Conservation (phyloP, 2,113 vertebrate species). For the Donacobius atricapilla region DNA sequence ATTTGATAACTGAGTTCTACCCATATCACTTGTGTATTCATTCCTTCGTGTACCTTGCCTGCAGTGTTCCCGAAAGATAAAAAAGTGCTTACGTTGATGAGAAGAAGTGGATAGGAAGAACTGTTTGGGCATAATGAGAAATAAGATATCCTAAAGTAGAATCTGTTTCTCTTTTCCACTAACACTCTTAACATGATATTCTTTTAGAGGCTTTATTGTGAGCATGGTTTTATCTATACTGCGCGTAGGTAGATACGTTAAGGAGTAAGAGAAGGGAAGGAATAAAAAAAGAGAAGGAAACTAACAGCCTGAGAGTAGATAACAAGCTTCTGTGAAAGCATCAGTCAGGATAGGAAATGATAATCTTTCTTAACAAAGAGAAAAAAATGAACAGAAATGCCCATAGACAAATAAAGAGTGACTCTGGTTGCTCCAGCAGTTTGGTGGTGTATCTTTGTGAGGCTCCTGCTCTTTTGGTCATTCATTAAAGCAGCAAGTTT, state of each 20-base stretch:
- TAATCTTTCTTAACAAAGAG: not conserved
- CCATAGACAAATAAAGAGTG: not conserved
- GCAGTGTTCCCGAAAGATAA: constrained; percentile 35
- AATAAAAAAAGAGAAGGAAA: not conserved
- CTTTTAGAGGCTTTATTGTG: not conserved
- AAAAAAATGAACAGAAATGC: not conserved
- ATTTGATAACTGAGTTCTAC: constrained; percentile 40
- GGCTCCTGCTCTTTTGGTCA: not conserved
- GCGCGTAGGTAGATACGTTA: not conserved
- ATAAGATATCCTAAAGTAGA: not conserved
- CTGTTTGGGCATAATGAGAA: not conserved
- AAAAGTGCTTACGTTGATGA: not conserved
- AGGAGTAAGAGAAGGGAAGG: not conserved
- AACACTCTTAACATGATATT: not conserved
- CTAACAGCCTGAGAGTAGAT: not conserved
- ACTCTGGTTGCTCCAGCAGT: not conserved
- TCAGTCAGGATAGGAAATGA: not conserved
- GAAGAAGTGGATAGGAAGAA: not conserved
- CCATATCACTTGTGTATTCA: not conserved
- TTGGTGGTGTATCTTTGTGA: not conserved
- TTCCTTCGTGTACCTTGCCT: constrained; percentile 17
- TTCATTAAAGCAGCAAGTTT: not conserved
- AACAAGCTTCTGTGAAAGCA: not conserved
- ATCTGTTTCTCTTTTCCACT: not conserved
- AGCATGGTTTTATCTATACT: not conserved